A percentile compares a stretch with the other conserved stretches of the same genome.
Conservation (phyloP, 2,888 invertebrate genomes). For the Cheilosia pagana region DNA sequence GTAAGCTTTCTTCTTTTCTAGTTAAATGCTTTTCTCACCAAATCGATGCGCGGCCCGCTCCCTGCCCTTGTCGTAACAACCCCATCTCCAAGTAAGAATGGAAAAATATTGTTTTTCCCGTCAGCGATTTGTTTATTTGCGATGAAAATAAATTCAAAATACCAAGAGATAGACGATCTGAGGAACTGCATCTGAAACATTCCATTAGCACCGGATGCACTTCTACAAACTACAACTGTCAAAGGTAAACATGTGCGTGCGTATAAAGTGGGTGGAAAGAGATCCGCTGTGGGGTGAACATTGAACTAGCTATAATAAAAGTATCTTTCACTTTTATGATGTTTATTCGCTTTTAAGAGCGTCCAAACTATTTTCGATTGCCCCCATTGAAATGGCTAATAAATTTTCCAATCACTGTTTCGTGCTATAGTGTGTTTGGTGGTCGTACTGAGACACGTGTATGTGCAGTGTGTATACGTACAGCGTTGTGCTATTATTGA, state of each 20-base stretch:
- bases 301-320: slow-evolving; percentile 14
- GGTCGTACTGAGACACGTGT: slow-evolving; percentile 7
- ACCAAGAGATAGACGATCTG: background rate
- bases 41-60: background rate
- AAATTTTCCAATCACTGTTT: background rate
- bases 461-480: background rate
- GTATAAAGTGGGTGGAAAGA: background rate
- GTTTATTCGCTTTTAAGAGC: slow-evolving; percentile 18
- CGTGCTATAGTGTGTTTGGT: background rate
- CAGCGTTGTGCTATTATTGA: background rate
- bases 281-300: background rate
- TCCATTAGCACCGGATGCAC: slow-evolving; percentile 31
- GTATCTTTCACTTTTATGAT: slow-evolving; percentile 17
- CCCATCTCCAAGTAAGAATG: background rate
- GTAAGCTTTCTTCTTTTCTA: background rate
- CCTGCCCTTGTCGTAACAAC: no score
- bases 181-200: slow-evolving; percentile 7
- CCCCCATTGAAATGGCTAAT: slow-evolving; percentile 1
- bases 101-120: slow-evolving; percentile 44
- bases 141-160: slow-evolving; percentile 27
- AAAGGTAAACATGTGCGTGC: slow-evolving; percentile 1
- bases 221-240: slow-evolving; percentile 26
- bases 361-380: background rate
- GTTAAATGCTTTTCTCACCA: background rate
- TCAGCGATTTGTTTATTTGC: slow-evolving; percentile 32